phyloP scores from a whole-genome alignment of 2,797 vertebrate genomes.

The Gorsachius magnificus region DNA sequence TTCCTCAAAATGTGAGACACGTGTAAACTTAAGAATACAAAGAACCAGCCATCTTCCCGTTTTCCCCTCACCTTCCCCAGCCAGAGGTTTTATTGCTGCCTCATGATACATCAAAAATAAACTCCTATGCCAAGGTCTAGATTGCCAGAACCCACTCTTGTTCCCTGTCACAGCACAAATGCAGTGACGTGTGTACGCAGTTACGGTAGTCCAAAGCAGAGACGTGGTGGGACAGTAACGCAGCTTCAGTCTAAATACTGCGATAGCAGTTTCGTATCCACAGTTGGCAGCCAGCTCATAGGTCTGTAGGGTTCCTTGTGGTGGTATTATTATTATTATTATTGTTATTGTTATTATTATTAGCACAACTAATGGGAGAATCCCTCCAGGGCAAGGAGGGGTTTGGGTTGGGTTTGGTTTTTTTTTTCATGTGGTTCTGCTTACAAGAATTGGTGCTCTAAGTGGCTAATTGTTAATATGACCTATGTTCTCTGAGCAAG shows the following conservation, averaged over 20 bases:
- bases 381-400: background rate
- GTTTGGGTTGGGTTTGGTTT: background rate
- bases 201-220: background rate
- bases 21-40: background rate
- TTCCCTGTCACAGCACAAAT: background rate
- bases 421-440: background rate
- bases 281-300: background rate
- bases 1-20: background rate
- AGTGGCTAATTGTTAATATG: background rate
- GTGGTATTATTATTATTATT: background rate
- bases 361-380: background rate
- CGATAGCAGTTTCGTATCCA: fast-evolving
- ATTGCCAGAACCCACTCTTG: background rate
- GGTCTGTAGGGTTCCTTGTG: background rate
- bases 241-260: background rate
- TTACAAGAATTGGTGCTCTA: background rate
- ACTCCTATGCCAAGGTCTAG: background rate
- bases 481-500: fast-evolving
- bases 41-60: background rate
- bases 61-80: background rate
- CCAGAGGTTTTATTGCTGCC: background rate
- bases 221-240: fast-evolving
- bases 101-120: background rate
- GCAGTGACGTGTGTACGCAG: fast-evolving
- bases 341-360: background rate